These are phyloP conservation scores for Atrichornis clamosus DNA, from an alignment of 2,113 vertebrate species.

Conservation along the genomic window DNA sequence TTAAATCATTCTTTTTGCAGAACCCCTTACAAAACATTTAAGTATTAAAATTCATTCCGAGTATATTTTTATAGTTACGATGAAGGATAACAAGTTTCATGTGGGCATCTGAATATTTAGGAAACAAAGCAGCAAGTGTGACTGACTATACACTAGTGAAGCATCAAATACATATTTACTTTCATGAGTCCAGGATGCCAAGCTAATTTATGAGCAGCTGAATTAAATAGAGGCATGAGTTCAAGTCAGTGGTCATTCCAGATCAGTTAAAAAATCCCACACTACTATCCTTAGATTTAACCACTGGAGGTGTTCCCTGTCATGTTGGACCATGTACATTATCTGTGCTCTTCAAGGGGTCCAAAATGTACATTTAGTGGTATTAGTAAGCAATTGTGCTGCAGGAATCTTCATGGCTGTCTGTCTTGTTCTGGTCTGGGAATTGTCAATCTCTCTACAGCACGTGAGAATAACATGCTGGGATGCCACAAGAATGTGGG, in stretches of 20 bases:
- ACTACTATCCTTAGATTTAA: neutral
- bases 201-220: conserved; percentile 26
- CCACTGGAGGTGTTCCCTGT: conserved; percentile 22
- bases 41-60: neutral
- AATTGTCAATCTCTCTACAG: conserved; percentile 12
- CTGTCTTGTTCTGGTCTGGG: conserved; percentile 25
- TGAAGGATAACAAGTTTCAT: neutral
- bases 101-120: neutral
- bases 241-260: conserved; percentile 1
- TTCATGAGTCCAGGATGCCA: neutral
- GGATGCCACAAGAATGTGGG: conserved; percentile 48
- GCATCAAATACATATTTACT: conserved; percentile 1
- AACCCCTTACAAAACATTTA: neutral
- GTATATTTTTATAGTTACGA: neutral
- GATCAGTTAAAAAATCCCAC: neutral
- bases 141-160: neutral
- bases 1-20: neutral
- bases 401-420: neutral
- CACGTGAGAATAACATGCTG: conserved; percentile 39
- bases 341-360: conserved; percentile 16
- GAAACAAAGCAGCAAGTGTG: neutral
- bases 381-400: conserved; percentile 24
- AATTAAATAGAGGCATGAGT: neutral
- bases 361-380: neutral
- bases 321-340: neutral